These are phyloP conservation scores for Melanotus villosus DNA, from an alignment of 2,888 invertebrate species.

Conservation along the genomic window DNA sequence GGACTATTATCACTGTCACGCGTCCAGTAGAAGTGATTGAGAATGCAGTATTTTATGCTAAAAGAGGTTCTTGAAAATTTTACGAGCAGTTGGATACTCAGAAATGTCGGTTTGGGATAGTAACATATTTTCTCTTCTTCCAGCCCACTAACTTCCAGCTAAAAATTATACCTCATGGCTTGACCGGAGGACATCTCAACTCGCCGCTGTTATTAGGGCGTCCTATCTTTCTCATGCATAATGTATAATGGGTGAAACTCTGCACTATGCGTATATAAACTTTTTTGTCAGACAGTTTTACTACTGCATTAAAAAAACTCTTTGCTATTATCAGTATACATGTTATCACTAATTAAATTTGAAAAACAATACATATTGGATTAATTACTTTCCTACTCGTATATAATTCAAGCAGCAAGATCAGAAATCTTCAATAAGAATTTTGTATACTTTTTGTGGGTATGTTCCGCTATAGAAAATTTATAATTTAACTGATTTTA, in stretches of 20 bases:
- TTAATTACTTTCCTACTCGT: too few relatives aligned
- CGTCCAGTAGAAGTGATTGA: too few relatives aligned
- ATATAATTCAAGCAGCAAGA: too few relatives aligned
- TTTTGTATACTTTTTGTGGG: too few relatives aligned
- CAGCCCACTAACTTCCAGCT: constrained; percentile 64
- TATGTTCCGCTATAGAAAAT: too few relatives aligned
- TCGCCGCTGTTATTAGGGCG: constrained; percentile 61
- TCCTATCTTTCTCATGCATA: constrained; percentile 60
- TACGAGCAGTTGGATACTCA: constrained; percentile 18
- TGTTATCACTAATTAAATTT: too few relatives aligned
- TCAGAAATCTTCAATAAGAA: too few relatives aligned
- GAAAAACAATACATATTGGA: too few relatives aligned
- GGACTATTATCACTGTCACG: too few relatives aligned
- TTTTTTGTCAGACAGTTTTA: background rate
- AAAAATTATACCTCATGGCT: constrained; percentile 65
- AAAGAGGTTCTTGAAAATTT: constrained; percentile 3
- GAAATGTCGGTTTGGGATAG: constrained; percentile 58
- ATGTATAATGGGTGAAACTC: constrained; percentile 52
- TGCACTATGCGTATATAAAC: constrained; percentile 23
- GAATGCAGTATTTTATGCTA: background rate
- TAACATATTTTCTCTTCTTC: constrained; percentile 66
- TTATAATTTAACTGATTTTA: too few relatives aligned
- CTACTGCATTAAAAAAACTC: too few relatives aligned
- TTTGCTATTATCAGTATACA: too few relatives aligned
- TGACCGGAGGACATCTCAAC: constrained; percentile 64